A percentile compares a stretch with the other conserved stretches of the same genome.
Conservation (phyloP, 2,113 vertebrate species). For the Furnarius figulus region DNA sequence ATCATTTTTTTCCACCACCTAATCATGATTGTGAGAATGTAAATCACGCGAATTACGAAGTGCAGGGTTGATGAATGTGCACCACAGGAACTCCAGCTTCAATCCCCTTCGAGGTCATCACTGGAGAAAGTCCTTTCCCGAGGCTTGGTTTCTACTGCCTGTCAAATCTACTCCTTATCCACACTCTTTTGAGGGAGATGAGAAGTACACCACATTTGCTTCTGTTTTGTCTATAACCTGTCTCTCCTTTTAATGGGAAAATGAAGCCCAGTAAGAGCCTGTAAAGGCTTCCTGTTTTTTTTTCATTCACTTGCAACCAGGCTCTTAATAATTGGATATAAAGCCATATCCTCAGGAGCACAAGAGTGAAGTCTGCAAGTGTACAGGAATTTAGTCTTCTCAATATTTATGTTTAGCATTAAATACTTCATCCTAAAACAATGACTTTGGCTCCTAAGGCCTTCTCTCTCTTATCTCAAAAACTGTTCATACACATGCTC, state of each 20-base stretch:
- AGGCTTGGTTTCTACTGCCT: background rate
- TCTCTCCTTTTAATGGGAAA: background rate
- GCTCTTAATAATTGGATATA: constrained; percentile 6
- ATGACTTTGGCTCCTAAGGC: constrained; percentile 3
- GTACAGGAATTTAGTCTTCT: background rate
- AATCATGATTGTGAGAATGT: constrained; percentile 39
- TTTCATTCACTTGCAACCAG: background rate
- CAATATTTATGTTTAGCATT: constrained; percentile 57
- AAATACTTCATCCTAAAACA: constrained; percentile 61
- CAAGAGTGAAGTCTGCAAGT: constrained; percentile 11
- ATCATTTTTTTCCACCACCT: constrained; percentile 6
- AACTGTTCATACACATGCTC: constrained; percentile 10
- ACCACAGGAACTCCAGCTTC: background rate
- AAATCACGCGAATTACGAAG: constrained; percentile 38
- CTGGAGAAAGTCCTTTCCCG: background rate
- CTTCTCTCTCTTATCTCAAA: constrained; percentile 40
- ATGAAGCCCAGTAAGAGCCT: background rate
- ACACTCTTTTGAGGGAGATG: background rate
- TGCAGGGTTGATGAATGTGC: background rate
- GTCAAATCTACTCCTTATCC: background rate
- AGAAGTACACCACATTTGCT: background rate
- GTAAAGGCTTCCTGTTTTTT: background rate
- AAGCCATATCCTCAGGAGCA: constrained; percentile 1
- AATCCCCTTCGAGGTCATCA: background rate
- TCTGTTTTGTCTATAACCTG: background rate